Conservation (phyloP, 2,888 invertebrate species). For the Drosophila mulleri region DNA sequence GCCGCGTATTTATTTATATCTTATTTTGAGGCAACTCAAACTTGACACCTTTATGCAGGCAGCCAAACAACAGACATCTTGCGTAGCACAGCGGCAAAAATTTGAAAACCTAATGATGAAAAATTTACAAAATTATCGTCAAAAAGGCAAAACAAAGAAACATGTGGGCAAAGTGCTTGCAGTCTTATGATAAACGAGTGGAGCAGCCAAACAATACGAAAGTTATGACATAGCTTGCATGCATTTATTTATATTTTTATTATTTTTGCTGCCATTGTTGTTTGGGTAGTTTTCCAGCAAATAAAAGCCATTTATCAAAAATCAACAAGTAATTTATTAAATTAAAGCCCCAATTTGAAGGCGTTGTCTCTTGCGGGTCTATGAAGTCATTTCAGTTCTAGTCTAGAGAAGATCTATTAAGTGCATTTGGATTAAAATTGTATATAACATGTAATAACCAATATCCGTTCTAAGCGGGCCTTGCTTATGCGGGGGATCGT, state of each 20-base stretch:
- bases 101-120: conserved; percentile 41
- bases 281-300: conserved; percentile 61
- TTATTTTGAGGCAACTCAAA: conserved; percentile 27
- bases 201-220: conserved; percentile 15
- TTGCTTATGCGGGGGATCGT: conserved; percentile 60
- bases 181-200: conserved; percentile 14
- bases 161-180: conserved; percentile 39
- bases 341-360: conserved; percentile 31
- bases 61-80: conserved; percentile 21
- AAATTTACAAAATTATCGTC: conserved; percentile 43
- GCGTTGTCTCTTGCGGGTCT: conserved; percentile 32
- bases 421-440: conserved; percentile 28
- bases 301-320: conserved; percentile 54
- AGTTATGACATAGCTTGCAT: conserved; percentile 56
- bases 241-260: conserved; percentile 41
- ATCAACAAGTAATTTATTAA: conserved; percentile 43
- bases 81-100: conserved; percentile 58
- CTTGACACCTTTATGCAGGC: conserved; percentile 57
- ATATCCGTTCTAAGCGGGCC: conserved; percentile 58
- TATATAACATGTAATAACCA: conserved; percentile 42
- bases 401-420: conserved; percentile 33
- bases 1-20: conserved; percentile 5
- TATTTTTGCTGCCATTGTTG: conserved; percentile 5
- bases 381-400: conserved; percentile 2
- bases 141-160: not conserved